Evolutionary conservation across 2,797 vertebrate genomes (phyloP).

Genomic region (Squalus acanthias): DNA sequence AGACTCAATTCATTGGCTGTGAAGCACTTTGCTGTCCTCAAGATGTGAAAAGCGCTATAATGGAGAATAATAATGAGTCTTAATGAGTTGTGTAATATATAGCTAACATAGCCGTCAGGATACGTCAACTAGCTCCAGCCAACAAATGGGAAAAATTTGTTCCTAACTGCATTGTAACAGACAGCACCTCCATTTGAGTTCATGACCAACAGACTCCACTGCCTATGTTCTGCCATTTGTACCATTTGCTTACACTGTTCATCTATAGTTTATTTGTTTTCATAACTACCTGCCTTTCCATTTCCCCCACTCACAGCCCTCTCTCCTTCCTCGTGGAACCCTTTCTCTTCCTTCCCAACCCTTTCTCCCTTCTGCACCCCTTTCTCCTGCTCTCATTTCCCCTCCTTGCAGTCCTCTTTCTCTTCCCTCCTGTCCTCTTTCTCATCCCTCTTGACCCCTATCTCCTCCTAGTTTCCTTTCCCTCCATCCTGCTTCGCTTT

Average conservation of each 20-base stretch:
- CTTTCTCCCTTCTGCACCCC: background rate
- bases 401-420: background rate
- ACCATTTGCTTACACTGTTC: conserved; percentile 47
- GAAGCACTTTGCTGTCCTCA: background rate
- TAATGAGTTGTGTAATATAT: background rate
- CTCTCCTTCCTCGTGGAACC: background rate
- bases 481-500: background rate
- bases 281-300: conserved; percentile 21
- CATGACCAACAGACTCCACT: conserved; percentile 49
- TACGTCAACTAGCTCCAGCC: no score
- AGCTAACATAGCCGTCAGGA: background rate
- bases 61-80: background rate
- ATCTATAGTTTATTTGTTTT: conserved; percentile 40
- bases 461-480: background rate
- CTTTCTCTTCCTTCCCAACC: accelerated
- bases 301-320: background rate
- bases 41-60: background rate
- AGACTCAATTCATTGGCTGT: background rate
- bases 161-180: background rate
- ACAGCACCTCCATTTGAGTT: conserved; percentile 48
- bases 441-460: background rate
- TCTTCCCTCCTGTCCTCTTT: background rate
- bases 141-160: background rate
- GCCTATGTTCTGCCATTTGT: conserved; percentile 46
- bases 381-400: background rate